Base-by-base conservation (phyloP, 2,888 invertebrate species). In the Trichogramma dendrolimi region DNA sequence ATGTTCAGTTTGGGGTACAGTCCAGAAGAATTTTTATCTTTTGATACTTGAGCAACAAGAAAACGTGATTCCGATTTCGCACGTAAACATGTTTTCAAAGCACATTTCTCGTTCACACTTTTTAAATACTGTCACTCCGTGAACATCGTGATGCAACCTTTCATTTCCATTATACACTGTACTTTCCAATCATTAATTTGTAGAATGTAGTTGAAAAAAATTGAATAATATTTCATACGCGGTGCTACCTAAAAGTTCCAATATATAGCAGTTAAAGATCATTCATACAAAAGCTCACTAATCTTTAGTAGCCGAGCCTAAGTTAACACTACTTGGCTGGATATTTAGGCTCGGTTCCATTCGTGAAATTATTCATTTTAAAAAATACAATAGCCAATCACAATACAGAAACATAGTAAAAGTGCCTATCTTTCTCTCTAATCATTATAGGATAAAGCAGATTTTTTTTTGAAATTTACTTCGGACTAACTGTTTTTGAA, bases 191-290 rank as follows among this genome's bases (percentile, higher is more conserved):
- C 51, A 58, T 65, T 62, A 57, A 64, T 51, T 58, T 43, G 49
- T 55, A 55, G 43, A 60, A 46, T 50, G 56, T 57, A 56, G 51
- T 55, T 60, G 59, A 48, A 54, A 50, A 43, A 55, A 47, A 44
- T 55, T 59, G n/a, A 44, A 46, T 43, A 56, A 43, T 44, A 47
- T 47, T 61, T 65, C 71, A 71, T 72, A 73, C 71, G 73, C 74
- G 76, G 76, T 76, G 77, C 76, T 76, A 75, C 70, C 69, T 69
- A 64, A 71, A 73, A 75, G 75, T 75, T 75, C 75, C 75, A 74
- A 62, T 58, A 58, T 43, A 56, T 55, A 55, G 14, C 53, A 41
- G 55, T 57, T 14, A 4, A 62, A 62, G 52, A 48, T 48, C 7
- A 43, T 41, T 38, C 46, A 60, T 51, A 52, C 52, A 14, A 11